Base-by-base conservation (phyloP, 1,140 invertebrate species). In the Nephotettix cincticeps region DNA sequence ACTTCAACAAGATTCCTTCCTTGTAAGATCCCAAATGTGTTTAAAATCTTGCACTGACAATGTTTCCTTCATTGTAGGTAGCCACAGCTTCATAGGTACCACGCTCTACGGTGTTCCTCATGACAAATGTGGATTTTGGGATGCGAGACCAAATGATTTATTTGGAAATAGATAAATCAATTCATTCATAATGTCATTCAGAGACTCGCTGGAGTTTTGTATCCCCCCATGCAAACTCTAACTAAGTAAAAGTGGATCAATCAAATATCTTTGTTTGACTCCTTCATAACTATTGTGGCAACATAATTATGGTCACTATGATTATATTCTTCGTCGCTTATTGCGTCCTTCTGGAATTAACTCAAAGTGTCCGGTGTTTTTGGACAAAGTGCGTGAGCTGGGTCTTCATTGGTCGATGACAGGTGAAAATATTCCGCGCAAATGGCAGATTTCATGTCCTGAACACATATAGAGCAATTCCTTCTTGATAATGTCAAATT, bases 331-430 rank as follows among this genome's bases (percentile, higher is more conserved):
- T 36, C 32, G 14, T 14, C 32, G 14, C 14, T 36, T 36, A 36
- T 4, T 6, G 14, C 32, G 4, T 36, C 4, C 32, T 14, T 36
- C 32, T 76, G 74, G 74, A 73, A 80, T 40, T 72, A 69, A 58
- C 78, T 78, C 78, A 76, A 80, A 6, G 70, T 74, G 28, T 78
- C 75, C 61, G 43, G 70, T 25, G 75, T 77, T 40, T 47, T 43
- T 9, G 76, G 75, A 69, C 78, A 79, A 75, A 69, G 70, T 14
- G 29, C 63, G 56, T 73, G 72, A 28, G 74, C 29, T 29, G 58
- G 43, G 21, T 45, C 45, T 47, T 71, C 40, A 23, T 71, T 51
- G 13, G 58, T 69, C 13, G 71, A 72, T 27, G 17, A 21, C 29
- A 69, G 13, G 45, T 74, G 73, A 70, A 67, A 74, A 68, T 66